Evolutionary conservation across 2,113 vertebrate species (phyloP), one percentile per base, ranked within the genome.

Genomic region (Progne subis): DNA sequence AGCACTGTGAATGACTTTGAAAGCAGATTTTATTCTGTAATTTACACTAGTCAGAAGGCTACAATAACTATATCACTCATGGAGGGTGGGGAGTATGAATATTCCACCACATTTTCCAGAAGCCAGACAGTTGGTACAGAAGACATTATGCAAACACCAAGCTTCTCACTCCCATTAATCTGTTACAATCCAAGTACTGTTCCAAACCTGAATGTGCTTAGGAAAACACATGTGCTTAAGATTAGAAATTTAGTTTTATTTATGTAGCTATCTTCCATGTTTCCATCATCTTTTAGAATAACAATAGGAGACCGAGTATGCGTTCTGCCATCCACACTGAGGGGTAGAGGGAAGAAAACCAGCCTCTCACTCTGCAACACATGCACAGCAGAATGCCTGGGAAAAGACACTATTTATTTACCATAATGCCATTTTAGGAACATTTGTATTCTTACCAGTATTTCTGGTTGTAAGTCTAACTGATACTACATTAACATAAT

Each of bases 31-130:
- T 47, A 26, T 86, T 90, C 68, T 95, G 87, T 86, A 94, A 95
- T 94, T 94, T 93, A 80, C 71, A 60, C 75, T 43, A 61, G 52
- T 90, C 67, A 91, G 84, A 72, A 94, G 71, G 63, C 68, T 77
- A 63, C 82, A 92, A 37, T 67, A 87, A 60, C 70, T 87, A 2
- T 53, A 82, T 53, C 86, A n/a, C 37, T 95, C 69, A 56, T 2
- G 2, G 13, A 75, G 80, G 61, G 69, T 76, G 80, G 82, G 74
- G 81, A 89, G 37, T 39, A 92, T 69, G 85, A 94, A 90, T 97
- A 91, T 88, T 96, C 84, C 76, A 91, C 53, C 43, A 47, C 43
- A 52, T 80, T 90, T 95, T 95, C 55, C 59, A 91, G 67, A 82
- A 92, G 70, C 59, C 85, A 93, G 76, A 81, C 68, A 87, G 78